Percentiles rank a stretch among this genome's conserved stretches.
phyloP scores from a whole-genome alignment of 1,140 invertebrate genomes.

The Ditylenchus dipsaci region DNA sequence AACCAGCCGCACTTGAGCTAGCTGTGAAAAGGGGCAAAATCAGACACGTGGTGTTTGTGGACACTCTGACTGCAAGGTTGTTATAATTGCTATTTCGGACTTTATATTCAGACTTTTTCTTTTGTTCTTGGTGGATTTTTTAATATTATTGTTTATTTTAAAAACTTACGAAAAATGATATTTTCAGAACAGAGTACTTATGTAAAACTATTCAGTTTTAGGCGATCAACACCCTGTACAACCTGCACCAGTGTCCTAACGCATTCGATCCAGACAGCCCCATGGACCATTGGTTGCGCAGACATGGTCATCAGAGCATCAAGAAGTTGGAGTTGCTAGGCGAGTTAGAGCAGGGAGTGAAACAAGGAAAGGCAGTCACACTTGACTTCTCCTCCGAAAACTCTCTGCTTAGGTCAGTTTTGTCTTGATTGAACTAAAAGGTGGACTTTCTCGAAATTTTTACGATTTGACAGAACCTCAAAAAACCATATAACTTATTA shows the following conservation, averaged over 20 bases:
- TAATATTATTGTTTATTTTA: no score
- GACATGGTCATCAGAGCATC: conserved; percentile 75
- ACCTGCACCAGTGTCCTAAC: conserved; percentile 70
- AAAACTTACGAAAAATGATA: no score
- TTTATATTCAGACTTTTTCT: no score
- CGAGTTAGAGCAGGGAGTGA: neutral
- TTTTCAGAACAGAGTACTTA: no score
- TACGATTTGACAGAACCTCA: no score
- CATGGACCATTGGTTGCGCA: conserved; percentile 81
- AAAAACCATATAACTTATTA: no score
- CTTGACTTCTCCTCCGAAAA: conserved; percentile 50
- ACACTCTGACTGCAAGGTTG: conserved; percentile 76
- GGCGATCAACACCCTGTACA: conserved; percentile 86
- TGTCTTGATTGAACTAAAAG: neutral
- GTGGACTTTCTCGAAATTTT: no score
- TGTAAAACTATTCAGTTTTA: conserved; percentile 62
- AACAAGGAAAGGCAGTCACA: neutral
- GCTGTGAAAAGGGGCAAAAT: conserved; percentile 88
- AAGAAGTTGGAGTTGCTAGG: conserved; percentile 69
- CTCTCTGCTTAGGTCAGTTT: conserved; percentile 43
- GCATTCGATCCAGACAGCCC: conserved; percentile 77
- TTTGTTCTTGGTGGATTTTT: no score
- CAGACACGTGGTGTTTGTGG: conserved; percentile 81
- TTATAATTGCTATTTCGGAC: no score
- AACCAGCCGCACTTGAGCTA: conserved; percentile 86